Evolutionary conservation across 2,888 invertebrate genomes (phyloP), one percentile per base, ranked within the genome.

Genomic region (Amitus sp.): DNA sequence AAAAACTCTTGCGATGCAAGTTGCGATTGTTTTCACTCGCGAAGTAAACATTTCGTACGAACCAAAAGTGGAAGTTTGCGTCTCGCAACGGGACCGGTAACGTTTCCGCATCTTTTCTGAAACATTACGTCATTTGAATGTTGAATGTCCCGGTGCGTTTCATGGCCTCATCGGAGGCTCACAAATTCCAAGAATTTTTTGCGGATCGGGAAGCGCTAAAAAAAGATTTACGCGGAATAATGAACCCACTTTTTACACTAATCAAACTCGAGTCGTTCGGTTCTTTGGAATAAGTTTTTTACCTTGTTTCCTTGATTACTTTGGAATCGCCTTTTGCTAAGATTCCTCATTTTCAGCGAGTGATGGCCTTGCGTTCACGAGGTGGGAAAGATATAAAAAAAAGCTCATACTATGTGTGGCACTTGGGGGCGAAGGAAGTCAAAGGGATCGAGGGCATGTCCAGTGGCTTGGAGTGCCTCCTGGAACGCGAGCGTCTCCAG

Each of bases 371-470:
- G 78, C 88, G 91, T 84, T 82, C 91, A 73, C 89, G 91, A 82
- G 77, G 81, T 77, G 77, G 80, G 72, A 93, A 93, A 83, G 94
- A 94, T 82, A 91, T 94, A 74, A 94, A 94, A 84, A 94, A 94
- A 80, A 93, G 93, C 59, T 93, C 93, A 30, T 94, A 94, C 84
- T 94, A 94, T 84, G 94, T 94, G 66, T 94, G 94, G 92, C 94
- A 97, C 85, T 87, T 98, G 75, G 98, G 98, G 17, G 96, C 97
- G 73, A 93, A 96, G 84, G 97, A 98, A 85, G 93, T 95, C 56
- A 90, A 93, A 72, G 96, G 96, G 23, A 88, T 92, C 71, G 92
- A 94, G 77, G 94, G 90, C 74, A 92, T 96, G 52, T 85, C 93
- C 57, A 93, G 95, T 9, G 94, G 95, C 57, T 89, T 96, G 70